Evolutionary conservation across 2,113 vertebrate species (phyloP).

Genomic region (Shinisaurus crocodilurus): DNA sequence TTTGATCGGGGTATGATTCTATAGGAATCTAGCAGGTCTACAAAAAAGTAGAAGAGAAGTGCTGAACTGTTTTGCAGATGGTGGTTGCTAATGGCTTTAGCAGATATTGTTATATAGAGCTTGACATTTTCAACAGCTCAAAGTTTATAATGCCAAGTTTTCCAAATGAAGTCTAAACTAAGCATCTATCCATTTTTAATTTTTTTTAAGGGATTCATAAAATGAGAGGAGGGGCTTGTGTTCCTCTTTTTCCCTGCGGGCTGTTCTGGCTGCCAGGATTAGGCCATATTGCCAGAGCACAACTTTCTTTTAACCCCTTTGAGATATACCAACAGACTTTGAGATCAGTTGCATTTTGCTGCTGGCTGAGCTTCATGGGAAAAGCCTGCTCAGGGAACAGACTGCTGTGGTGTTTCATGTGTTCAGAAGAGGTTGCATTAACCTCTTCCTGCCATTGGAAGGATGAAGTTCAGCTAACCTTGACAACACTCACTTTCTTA

Average conservation of each 20-base stretch:
- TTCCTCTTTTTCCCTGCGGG: fast-evolving
- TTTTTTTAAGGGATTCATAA: neutral
- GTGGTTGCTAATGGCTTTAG: neutral
- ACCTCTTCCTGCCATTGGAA: neutral
- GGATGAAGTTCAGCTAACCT: fast-evolving
- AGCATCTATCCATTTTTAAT: neutral
- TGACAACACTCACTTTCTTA: neutral
- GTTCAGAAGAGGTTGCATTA: neutral
- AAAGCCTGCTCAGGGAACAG: neutral
- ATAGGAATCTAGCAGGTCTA: neutral
- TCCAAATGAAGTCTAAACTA: neutral
- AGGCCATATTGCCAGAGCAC: neutral
- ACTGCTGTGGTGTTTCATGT: fast-evolving
- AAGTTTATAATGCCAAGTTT: conserved; percentile 4
- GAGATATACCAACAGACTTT: neutral
- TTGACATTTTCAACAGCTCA: conserved; percentile 1
- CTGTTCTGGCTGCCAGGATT: neutral
- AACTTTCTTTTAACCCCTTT: neutral
- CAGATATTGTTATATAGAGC: neutral
- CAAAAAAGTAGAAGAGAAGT: neutral
- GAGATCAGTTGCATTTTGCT: neutral
- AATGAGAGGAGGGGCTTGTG: neutral
- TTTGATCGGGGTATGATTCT: neutral
- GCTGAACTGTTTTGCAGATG: neutral
- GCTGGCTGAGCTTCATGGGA: neutral